Conservation (phyloP, 2,113 vertebrate genomes). For the Nycticorax nycticorax region DNA sequence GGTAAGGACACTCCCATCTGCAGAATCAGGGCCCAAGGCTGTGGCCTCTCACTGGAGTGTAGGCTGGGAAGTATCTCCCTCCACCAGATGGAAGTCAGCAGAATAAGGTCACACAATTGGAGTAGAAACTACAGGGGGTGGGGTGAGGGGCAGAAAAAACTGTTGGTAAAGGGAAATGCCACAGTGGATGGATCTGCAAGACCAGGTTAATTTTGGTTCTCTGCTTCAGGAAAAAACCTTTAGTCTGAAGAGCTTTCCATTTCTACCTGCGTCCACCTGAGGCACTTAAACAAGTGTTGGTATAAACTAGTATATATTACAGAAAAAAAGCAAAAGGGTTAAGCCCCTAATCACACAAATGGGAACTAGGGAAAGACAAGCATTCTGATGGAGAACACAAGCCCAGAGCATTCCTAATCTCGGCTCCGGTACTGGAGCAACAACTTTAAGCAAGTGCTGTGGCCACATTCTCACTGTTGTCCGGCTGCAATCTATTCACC, state of each 20-base stretch:
- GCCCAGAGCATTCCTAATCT: neutral
- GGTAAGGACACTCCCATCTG: neutral
- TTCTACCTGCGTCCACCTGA: neutral
- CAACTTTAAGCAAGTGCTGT: neutral
- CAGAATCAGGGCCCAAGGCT: neutral
- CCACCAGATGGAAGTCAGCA: neutral
- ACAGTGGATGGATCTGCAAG: neutral
- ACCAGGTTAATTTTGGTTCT: neutral
- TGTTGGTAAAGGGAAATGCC: neutral
- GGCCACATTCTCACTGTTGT: neutral
- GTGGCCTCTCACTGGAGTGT: neutral
- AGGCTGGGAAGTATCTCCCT: neutral
- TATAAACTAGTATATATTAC: neutral
- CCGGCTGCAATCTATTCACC: neutral
- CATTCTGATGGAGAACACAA: neutral
- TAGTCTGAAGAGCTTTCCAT: neutral
- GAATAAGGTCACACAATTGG: neutral
- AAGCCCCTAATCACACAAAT: neutral
- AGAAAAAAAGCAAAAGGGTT: neutral
- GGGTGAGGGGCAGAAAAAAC: neutral
- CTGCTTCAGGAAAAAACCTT: neutral
- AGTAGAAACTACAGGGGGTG: neutral
- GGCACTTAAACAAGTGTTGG: neutral
- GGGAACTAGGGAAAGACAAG: neutral
- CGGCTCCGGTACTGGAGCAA: neutral